Conservation (phyloP, 2,797 vertebrate species). For the Pseudochromis fuscus region DNA sequence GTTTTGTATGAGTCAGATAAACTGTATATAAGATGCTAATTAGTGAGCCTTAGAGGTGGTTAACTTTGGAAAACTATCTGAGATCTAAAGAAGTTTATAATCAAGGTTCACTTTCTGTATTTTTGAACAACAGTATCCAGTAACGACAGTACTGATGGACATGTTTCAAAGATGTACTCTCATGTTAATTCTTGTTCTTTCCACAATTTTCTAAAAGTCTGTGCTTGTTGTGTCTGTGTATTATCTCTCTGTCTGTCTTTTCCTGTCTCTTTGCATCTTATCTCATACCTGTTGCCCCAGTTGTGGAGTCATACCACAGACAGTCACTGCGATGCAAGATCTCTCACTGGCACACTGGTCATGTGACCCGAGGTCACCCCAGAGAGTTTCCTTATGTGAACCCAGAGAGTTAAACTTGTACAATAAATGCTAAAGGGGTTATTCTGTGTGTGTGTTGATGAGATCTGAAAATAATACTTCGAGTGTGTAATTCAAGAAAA, state of each 20-base stretch:
- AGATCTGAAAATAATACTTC: background rate
- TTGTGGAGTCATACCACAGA: conserved; percentile 62
- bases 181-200: background rate
- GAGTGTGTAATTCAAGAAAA: background rate
- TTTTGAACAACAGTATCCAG: background rate
- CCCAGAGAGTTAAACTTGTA: background rate
- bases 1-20: background rate
- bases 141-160: background rate
- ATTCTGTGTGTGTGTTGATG: background rate
- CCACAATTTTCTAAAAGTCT: conserved; percentile 13
- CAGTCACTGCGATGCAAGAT: conserved; percentile 51
- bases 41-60: background rate
- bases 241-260: conserved; percentile 18
- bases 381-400: conserved; percentile 29
- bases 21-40: too few relatives aligned
- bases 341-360: conserved; percentile 46
- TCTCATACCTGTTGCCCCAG: conserved; percentile 52
- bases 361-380: conserved; percentile 36
- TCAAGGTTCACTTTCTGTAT: background rate
- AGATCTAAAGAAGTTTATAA: background rate
- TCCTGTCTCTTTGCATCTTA: conserved; percentile 40
- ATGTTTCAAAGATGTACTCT: background rate
- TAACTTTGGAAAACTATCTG: background rate
- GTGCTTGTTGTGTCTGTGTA: conserved; percentile 23
- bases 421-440: background rate